A percentile compares a stretch with the other conserved stretches of the same genome.
These are phyloP conservation scores for Andrena cerasifolii DNA, from an alignment of 1,140 invertebrate species.

Conservation along the genomic window DNA sequence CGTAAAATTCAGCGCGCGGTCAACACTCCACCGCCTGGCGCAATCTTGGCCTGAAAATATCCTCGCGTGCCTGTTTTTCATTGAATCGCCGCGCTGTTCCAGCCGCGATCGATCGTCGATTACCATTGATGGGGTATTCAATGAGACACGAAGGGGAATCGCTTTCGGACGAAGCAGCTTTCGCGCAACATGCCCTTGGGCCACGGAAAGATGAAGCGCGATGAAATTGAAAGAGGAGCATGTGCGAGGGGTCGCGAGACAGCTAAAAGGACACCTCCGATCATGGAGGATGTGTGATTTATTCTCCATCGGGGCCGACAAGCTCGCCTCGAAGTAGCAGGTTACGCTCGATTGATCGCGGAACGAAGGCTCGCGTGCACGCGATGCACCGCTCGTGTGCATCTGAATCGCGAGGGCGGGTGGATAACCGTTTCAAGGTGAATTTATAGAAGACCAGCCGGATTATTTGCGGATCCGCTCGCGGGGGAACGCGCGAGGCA, in stretches of 20 bases:
- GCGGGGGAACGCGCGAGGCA: slow-evolving; percentile 22
- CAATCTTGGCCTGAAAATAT: slow-evolving; percentile 16
- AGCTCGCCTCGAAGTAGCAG: not conserved
- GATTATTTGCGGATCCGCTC: slow-evolving; percentile 68
- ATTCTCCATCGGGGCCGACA: not conserved
- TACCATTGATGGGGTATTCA: not conserved
- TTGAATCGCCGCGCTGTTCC: not conserved
- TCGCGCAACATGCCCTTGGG: too few relatives aligned
- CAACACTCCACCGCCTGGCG: not conserved
- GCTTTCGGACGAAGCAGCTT: not conserved
- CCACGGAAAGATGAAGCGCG: too few relatives aligned
- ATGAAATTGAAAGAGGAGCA: too few relatives aligned
- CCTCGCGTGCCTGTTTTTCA: slow-evolving; percentile 1
- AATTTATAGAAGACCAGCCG: slow-evolving; percentile 65
- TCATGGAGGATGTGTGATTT: too few relatives aligned
- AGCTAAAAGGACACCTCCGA: too few relatives aligned
- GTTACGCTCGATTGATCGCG: not conserved
- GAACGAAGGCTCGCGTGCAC: not conserved
- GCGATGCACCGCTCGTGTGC: slow-evolving; percentile 28
- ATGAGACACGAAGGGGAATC: not conserved
- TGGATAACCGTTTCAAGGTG: slow-evolving; percentile 66
- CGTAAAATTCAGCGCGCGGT: not conserved
- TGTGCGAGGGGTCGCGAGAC: too few relatives aligned
- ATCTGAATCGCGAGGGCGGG: slow-evolving; percentile 3
- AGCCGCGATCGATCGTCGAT: slow-evolving; percentile 10